Percentiles rank a stretch among this genome's conserved stretches.
These are phyloP conservation scores for Lasaia peninsularis DNA, from an alignment of 1,140 invertebrate genomes.

Conservation along the genomic window DNA sequence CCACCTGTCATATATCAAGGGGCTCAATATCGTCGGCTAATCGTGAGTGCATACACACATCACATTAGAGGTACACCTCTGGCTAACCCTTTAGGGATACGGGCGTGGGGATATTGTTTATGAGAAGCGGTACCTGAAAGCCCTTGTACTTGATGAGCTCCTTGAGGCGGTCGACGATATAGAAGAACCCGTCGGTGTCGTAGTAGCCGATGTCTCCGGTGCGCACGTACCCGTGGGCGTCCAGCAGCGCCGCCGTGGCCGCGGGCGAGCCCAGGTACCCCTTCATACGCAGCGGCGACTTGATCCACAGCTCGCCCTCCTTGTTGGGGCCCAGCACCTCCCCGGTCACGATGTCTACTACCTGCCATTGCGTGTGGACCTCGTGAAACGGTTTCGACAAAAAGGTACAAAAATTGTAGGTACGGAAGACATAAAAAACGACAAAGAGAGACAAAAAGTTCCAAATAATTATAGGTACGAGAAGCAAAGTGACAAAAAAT, in stretches of 20 bases:
- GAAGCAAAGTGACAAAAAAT: too few species aligned
- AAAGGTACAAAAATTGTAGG: too few species aligned
- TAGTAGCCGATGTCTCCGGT: constrained; percentile 90
- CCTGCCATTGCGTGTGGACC: constrained; percentile 41
- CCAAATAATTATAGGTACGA: too few species aligned
- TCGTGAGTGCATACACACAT: too few species aligned
- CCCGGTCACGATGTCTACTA: constrained; percentile 81
- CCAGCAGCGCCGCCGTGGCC: constrained; percentile 82
- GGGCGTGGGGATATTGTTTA: too few species aligned
- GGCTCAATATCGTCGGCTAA: too few species aligned
- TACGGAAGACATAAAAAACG: too few species aligned
- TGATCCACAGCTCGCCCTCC: constrained; percentile 84
- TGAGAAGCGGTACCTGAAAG: constrained; percentile 85
- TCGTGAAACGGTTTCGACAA: too few species aligned
- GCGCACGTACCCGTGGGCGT: constrained; percentile 85
- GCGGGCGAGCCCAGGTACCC: constrained; percentile 82
- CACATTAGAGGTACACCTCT: too few species aligned
- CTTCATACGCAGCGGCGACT: constrained; percentile 83
- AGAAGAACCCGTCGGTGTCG: constrained; percentile 83
- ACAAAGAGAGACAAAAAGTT: too few species aligned
- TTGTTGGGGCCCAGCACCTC: constrained; percentile 78
- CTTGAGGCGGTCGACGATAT: constrained; percentile 87
- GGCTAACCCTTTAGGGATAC: too few species aligned
- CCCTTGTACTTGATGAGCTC: constrained; percentile 91
- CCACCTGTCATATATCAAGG: too few species aligned